Evolutionary conservation across 2,113 vertebrate genomes (phyloP).

Genomic region (Chrysemys picta): DNA sequence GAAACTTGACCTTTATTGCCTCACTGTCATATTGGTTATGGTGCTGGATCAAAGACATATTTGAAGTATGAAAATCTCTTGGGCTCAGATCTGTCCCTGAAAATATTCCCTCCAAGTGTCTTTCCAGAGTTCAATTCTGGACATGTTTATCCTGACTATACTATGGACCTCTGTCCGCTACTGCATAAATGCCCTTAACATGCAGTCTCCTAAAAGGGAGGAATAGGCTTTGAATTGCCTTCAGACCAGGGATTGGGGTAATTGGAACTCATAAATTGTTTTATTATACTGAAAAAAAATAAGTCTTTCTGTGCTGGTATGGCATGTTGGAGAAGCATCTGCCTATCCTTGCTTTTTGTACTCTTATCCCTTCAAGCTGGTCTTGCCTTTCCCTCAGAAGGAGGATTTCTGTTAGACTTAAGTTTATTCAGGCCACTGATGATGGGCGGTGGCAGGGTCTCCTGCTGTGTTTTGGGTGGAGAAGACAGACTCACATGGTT

Average conservation of each 20-base stretch:
- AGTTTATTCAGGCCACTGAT: background rate
- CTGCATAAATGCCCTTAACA: too few relatives aligned
- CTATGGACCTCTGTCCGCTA: too few relatives aligned
- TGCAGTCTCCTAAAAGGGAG: too few relatives aligned
- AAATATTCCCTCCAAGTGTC: too few relatives aligned
- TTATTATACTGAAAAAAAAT: too few relatives aligned
- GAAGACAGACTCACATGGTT: background rate
- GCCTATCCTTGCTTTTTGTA: background rate
- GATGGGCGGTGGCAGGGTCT: background rate
- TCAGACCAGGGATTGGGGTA: too few relatives aligned
- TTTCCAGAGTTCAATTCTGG: background rate
- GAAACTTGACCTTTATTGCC: constrained; percentile 50
- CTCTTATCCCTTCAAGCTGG: background rate
- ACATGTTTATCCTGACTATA: too few relatives aligned
- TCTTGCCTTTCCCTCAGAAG: background rate
- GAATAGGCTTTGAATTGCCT: too few relatives aligned
- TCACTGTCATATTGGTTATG: background rate
- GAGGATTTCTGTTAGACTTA: background rate
- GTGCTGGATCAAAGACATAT: background rate
- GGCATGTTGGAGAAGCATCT: background rate
- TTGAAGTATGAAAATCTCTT: background rate
- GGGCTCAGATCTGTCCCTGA: too few relatives aligned
- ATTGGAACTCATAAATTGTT: too few relatives aligned
- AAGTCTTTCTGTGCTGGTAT: background rate
- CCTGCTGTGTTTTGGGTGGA: background rate